phyloP scores from a whole-genome alignment of 2,797 vertebrate species.

The Bradypodion ventrale region DNA sequence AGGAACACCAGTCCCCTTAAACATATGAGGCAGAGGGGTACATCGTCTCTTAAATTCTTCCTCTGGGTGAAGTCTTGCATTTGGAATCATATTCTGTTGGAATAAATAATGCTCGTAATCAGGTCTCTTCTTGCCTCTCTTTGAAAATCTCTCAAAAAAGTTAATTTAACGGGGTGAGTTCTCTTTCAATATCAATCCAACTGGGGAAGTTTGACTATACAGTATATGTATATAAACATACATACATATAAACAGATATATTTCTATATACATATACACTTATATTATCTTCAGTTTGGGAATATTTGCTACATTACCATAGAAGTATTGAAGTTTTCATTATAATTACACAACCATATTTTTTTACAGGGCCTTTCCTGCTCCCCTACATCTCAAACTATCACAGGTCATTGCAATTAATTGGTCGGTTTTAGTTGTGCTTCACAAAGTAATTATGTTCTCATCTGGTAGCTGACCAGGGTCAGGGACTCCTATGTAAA shows the following conservation, averaged over 20 bases:
- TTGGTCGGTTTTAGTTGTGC: constrained; percentile 55
- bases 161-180: neutral
- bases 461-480: constrained; percentile 34
- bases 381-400: constrained; percentile 33
- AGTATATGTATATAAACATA: too few species aligned
- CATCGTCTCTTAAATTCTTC: neutral
- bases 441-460: constrained; percentile 66
- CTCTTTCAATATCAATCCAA: neutral
- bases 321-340: constrained; percentile 24
- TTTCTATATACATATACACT: neutral
- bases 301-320: neutral
- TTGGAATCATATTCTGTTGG: neutral
- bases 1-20: neutral
- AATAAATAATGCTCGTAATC: neutral
- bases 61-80: neutral
- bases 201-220: neutral
- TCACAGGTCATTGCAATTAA: constrained; percentile 44
- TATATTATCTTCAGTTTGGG: neutral
- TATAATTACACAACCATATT: neutral
- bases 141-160: neutral
- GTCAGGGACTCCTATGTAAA: constrained; percentile 9
- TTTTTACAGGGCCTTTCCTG: constrained; percentile 13
- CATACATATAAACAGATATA: too few species aligned
- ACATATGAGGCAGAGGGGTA: neutral
- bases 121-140: neutral